These are phyloP conservation scores for Gerosis bhagava DNA, from an alignment of 2,888 invertebrate genomes.

Conservation along the genomic window DNA sequence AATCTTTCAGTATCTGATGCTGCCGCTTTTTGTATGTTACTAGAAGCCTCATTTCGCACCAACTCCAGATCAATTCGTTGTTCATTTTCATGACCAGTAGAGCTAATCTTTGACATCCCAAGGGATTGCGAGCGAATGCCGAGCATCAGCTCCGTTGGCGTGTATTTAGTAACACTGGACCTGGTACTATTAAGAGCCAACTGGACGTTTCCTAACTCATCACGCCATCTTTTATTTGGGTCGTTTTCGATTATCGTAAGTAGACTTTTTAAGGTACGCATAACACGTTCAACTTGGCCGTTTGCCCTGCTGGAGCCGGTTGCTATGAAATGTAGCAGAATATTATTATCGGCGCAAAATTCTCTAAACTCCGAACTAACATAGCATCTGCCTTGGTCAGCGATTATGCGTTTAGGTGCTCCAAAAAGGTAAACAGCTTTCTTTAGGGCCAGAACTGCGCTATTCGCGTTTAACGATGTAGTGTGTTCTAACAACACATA, in stretches of 20 bases:
- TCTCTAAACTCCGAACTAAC: slow-evolving; percentile 17
- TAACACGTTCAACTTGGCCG: too few species aligned
- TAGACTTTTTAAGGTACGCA: too few species aligned
- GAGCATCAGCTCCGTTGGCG: background rate
- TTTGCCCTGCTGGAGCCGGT: too few species aligned
- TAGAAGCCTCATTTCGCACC: background rate
- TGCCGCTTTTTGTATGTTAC: background rate
- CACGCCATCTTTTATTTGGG: slow-evolving; percentile 35
- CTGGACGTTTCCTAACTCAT: slow-evolving; percentile 40
- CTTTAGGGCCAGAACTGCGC: too few species aligned
- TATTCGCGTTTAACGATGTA: too few species aligned
- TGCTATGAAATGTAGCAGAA: slow-evolving; percentile 26
- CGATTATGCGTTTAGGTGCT: slow-evolving; percentile 24
- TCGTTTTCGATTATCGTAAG: too few species aligned
- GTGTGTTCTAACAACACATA: too few species aligned
- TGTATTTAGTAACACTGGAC: slow-evolving; percentile 2
- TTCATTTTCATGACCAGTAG: too few species aligned
- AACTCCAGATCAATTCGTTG: too few species aligned
- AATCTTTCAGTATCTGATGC: background rate
- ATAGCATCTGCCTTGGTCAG: slow-evolving; percentile 27
- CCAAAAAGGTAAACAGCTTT: too few species aligned
- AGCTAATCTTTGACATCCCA: too few species aligned
- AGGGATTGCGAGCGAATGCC: background rate
- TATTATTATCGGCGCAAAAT: slow-evolving; percentile 25
- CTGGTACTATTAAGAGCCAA: slow-evolving; percentile 37